These are phyloP conservation scores for Trididemnum clinides DNA, from an alignment of 23 tunicate genomes.

Conservation along the genomic window DNA sequence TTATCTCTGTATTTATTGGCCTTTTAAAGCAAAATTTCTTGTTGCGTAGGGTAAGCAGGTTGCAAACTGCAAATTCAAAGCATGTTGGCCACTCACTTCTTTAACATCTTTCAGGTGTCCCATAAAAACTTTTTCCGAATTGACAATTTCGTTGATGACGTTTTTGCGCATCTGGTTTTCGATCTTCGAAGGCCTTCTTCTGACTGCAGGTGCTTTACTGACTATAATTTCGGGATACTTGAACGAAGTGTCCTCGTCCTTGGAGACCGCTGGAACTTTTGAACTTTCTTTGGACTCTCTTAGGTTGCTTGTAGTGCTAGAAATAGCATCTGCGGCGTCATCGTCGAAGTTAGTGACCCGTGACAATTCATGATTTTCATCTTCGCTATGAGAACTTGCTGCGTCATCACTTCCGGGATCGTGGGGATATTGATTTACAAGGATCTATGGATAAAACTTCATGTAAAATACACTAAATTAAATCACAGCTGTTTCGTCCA, in stretches of 20 bases:
- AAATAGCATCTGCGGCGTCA: slow-evolving; percentile 1
- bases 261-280: background rate
- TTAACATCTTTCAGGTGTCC: slow-evolving; percentile 82
- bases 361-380: slow-evolving; percentile 38
- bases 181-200: background rate
- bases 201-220: background rate
- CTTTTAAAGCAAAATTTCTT: no score
- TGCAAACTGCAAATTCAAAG: no score
- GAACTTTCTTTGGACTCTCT: background rate
- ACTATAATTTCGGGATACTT: slow-evolving; percentile 27
- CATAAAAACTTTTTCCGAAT: slow-evolving; percentile 73
- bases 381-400: background rate
- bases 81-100: slow-evolving; percentile 53
- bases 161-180: slow-evolving; percentile 64
- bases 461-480: no score
- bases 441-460: slow-evolving; percentile 23
- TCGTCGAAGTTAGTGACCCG: slow-evolving; percentile 33
- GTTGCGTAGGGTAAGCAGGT: no score
- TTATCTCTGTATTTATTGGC: no score
- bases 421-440: slow-evolving; percentile 53
- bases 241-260: background rate
- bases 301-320: no score
- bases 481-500: no score
- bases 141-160: slow-evolving; percentile 82
- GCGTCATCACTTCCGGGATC: slow-evolving; percentile 35